Base-by-base conservation (phyloP, 92 coral and sea anemone species). In the Parazoanthus atlanticus region DNA sequence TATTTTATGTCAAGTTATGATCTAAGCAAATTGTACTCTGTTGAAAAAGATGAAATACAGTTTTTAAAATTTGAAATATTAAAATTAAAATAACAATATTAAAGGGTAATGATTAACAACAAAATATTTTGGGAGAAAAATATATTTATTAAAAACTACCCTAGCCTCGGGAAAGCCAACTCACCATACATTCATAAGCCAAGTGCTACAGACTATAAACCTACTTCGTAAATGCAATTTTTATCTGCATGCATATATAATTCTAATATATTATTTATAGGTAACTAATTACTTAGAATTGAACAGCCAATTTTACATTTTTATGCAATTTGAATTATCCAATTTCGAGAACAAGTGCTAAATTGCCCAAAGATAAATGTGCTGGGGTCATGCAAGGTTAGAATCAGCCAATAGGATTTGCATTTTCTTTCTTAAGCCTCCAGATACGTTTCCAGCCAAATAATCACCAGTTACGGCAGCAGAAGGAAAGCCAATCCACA, bases 401-500 rank as follows among this genome's bases (percentile, higher is more conserved):
- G 19, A 40, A 15, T n/a, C 16, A 41, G 31, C 64, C 64, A 78
- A 78, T 38, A 3, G 17, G 15, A 38, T 77, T 77, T 41, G 29
- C 29, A 19, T 34, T 38, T 25, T 5, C 28, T 9, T 36, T 43
- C 8, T 78, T 54, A n/a, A 71, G 17, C 21, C 76, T 71, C 76
- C 23, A 31, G 76, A 29, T 33, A 19, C 10, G n/a, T 33, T 38
- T 32, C 43, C 26, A 23, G 43, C 15, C 25, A 41, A 75, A 34
- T 75, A 23, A 38, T 36, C 15, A 29, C 36, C 41, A 10, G 43
- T 12, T 6, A 33, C 6, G 34, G 38, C 38, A 8, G 76, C 76
- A 71, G 76, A 29, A 30, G 16, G 76, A 71, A 71, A 71, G 76
- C 19, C 76, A 71, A 71, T 71, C 38, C 38, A 72, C 36, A 61